Evolutionary conservation across 2,113 vertebrate genomes (phyloP), one percentile per base, ranked within the genome.

Genomic region (Myocastor coypus): DNA sequence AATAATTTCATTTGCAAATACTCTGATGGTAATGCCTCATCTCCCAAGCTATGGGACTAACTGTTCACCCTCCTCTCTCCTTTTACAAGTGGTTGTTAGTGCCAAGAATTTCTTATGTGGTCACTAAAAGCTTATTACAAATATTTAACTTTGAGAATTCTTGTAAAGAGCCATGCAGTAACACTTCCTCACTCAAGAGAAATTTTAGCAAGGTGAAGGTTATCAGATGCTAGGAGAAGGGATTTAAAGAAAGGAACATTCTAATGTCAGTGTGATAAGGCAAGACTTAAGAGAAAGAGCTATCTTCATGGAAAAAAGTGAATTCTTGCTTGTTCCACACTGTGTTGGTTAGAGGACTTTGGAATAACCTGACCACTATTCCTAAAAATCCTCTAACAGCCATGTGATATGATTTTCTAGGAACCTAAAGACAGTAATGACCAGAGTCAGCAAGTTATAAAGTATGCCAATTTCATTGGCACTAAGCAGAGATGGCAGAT

Each of bases 1-100:
- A 99, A 99, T 97, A 99, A 99, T 98, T 99, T 99, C 97, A 99
- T 99, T 98, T 99, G 99, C 99, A 99, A 99, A 98, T 99, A 99
- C 42, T 84, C 99, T 12, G 97, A 98, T 87, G 99, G 99, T 99
- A 97, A 99, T n/a, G 50, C 89, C 42, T 32, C 63, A 2, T 84
- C 46, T 37, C 68, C 57, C 68, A 63, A 86, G 84, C 68, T 68
- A 64, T 14, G 32, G 12, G 16, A n/a, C 40, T 73, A 80, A 73
- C 37, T 91, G 89, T 46, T 87, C 66, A 87, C 11, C 59, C 73
- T 92, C 87, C 52, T 82, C 24, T 71, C 40, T 87, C 57, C 52
- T 87, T 96, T 89, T 83, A 64, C 30, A 84, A 81, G 77, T 73
- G 95, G 66, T n/a, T 92, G 68, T 52, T 93, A 34, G 24, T 83